Percentiles rank a stretch among this genome's conserved stretches.
phyloP scores from a whole-genome alignment of 2,797 vertebrate species.

The Urophycis tenuis region DNA sequence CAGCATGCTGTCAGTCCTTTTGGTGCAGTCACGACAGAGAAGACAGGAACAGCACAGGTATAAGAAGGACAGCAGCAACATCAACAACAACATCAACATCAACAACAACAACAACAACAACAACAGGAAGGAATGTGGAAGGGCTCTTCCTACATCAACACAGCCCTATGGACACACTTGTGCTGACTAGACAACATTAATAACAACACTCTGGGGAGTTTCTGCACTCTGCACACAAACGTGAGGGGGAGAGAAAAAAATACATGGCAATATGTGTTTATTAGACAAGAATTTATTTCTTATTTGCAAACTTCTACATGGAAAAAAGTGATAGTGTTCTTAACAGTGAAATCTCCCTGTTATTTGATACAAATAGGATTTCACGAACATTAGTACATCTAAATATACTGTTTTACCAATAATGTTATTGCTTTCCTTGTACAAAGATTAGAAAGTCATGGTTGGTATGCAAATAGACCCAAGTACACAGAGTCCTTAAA shows the following conservation, averaged over 20 bases:
- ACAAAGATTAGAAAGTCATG: slow-evolving; percentile 10
- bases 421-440: slow-evolving; percentile 3
- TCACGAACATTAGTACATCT: slow-evolving; percentile 21
- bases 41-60: slow-evolving; percentile 17
- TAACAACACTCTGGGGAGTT: slow-evolving; percentile 20
- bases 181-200: slow-evolving; percentile 34
- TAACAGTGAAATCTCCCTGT: slow-evolving; percentile 22
- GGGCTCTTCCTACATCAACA: background rate
- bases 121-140: slow-evolving; percentile 4
- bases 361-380: slow-evolving; percentile 31
- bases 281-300: slow-evolving; percentile 71
- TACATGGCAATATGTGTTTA: slow-evolving; percentile 60
- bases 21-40: slow-evolving; percentile 19
- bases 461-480: slow-evolving; percentile 9
- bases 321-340: slow-evolving; percentile 26
- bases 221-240: slow-evolving; percentile 9
- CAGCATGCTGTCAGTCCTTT: slow-evolving; percentile 36
- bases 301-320: slow-evolving; percentile 62
- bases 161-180: slow-evolving; percentile 15
- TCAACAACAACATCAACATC: background rate
- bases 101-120: background rate
- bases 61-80: background rate
- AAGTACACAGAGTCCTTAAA: slow-evolving; percentile 7
- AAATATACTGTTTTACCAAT: slow-evolving; percentile 11
- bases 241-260: slow-evolving; percentile 36